Evolutionary conservation across 2,113 vertebrate species (phyloP).

Genomic region (Hippocampus zosterae): DNA sequence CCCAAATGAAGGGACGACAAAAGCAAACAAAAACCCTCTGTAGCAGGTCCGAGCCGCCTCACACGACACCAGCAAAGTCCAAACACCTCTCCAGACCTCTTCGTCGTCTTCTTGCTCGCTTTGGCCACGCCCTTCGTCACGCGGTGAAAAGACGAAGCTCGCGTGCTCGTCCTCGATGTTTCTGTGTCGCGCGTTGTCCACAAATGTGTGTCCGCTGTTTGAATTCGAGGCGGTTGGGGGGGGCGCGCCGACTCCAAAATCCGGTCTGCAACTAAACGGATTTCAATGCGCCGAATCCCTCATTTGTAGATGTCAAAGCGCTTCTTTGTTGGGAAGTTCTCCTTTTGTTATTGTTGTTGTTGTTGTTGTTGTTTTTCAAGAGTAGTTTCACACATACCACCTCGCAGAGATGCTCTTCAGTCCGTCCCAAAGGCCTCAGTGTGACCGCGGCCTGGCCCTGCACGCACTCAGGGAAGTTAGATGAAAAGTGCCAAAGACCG

Average conservation of each 20-base stretch:
- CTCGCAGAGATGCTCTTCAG: background rate
- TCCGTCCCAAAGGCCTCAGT: constrained; percentile 3
- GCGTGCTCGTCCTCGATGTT: background rate
- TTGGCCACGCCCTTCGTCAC: constrained; percentile 23
- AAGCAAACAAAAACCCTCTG: constrained; percentile 20
- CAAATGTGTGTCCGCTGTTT: background rate
- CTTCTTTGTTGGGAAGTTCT: background rate
- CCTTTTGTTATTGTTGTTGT: background rate
- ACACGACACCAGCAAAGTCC: constrained; percentile 40
- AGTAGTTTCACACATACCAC: background rate
- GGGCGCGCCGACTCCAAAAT: background rate
- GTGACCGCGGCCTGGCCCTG: background rate
- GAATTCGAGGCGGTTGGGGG: too few relatives aligned
- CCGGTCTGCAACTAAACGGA: background rate
- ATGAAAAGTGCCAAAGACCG: constrained; percentile 7
- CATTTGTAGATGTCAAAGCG: background rate
- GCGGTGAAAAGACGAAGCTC: background rate
- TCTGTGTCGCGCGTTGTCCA: background rate
- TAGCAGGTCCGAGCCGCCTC: constrained; percentile 43
- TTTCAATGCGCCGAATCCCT: background rate
- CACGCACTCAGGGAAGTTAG: constrained; percentile 2
- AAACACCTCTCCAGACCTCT: constrained; percentile 25
- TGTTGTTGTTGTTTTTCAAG: background rate
- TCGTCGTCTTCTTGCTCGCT: constrained; percentile 12
- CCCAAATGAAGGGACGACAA: constrained; percentile 13